phyloP scores from a whole-genome alignment of 1,140 invertebrate genomes.

The Bathynomus jamesi region DNA sequence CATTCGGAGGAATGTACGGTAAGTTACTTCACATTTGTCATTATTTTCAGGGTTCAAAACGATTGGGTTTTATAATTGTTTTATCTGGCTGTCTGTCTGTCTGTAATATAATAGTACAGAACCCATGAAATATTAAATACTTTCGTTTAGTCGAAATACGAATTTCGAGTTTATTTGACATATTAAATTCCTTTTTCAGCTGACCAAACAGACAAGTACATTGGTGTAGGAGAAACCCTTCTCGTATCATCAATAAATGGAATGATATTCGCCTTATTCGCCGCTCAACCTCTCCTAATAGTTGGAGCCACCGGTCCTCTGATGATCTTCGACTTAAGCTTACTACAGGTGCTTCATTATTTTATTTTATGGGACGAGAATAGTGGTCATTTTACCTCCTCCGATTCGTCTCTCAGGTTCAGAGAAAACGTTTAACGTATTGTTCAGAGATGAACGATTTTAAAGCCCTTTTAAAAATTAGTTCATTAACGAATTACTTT shows the following conservation, averaged over 20 bases:
- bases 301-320: constrained; percentile 91
- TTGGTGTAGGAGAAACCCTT: constrained; percentile 88
- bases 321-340: constrained; percentile 83
- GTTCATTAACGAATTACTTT: too few relatives aligned
- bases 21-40: too few relatives aligned
- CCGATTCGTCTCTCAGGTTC: too few relatives aligned
- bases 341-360: constrained; percentile 62
- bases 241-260: constrained; percentile 71
- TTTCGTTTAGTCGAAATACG: background rate
- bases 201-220: constrained; percentile 79
- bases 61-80: too few relatives aligned
- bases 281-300: constrained; percentile 84
- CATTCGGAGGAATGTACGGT: constrained; percentile 85
- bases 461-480: too few relatives aligned
- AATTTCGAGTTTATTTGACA: background rate
- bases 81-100: background rate
- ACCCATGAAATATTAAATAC: background rate
- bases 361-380: too few relatives aligned
- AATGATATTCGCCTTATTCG: constrained; percentile 72
- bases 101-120: background rate
- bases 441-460: too few relatives aligned
- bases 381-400: too few relatives aligned
- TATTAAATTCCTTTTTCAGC: constrained; percentile 41
- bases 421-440: too few relatives aligned
- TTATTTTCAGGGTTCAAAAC: too few relatives aligned